Evolutionary conservation across 2,113 vertebrate species (phyloP).

Genomic region (Rhea pennata): DNA sequence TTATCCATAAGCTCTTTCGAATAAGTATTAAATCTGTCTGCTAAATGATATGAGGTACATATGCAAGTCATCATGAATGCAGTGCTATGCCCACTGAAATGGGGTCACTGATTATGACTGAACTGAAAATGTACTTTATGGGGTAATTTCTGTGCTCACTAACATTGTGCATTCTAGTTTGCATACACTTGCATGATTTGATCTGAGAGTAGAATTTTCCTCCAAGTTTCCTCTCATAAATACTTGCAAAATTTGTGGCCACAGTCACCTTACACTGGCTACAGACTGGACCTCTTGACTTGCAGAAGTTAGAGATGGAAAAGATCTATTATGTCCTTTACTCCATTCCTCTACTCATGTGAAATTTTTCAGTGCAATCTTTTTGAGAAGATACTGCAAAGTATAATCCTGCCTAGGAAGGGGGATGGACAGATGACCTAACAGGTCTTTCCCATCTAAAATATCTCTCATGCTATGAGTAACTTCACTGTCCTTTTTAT

Average conservation of each 20-base stretch:
- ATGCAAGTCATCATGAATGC: neutral
- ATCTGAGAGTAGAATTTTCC: neutral
- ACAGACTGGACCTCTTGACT: conserved; percentile 44
- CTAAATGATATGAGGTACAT: neutral
- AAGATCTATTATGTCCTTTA: conserved; percentile 71
- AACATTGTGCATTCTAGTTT: neutral
- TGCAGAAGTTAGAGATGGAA: conserved; percentile 55
- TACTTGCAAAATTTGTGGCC: neutral
- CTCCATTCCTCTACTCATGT: conserved; percentile 54
- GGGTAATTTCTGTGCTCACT: neutral
- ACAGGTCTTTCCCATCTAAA: conserved; percentile 66
- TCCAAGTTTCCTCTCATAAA: neutral
- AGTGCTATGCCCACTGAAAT: neutral
- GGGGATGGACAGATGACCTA: conserved; percentile 54
- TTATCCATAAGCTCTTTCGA: neutral
- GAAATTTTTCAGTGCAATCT: conserved; percentile 69
- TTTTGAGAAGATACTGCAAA: conserved; percentile 38
- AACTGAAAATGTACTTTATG: neutral
- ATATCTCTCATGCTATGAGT: conserved; percentile 57
- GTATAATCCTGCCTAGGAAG: conserved; percentile 59
- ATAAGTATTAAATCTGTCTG: neutral
- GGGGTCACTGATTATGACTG: neutral
- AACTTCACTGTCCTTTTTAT: conserved; percentile 58
- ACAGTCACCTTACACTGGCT: neutral
- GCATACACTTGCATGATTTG: neutral